Conservation (phyloP, 2,797 vertebrate species). For the Masticophis lateralis region DNA sequence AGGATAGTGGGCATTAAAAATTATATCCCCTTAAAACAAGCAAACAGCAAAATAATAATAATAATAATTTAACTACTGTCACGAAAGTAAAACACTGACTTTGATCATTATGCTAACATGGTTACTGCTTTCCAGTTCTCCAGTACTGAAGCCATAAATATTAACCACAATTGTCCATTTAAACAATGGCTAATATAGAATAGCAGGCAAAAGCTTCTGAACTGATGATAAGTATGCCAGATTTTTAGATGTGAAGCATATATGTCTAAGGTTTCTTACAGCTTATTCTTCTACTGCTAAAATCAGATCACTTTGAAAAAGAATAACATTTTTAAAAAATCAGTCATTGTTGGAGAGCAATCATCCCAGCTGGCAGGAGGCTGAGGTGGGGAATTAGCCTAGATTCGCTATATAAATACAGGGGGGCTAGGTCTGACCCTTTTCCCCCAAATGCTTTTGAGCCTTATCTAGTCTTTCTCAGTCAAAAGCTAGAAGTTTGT, state of each 20-base stretch:
- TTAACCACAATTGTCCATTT: not conserved
- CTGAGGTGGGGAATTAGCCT: not conserved
- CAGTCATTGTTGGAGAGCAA: not conserved
- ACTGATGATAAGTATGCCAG: not conserved
- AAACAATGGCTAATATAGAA: not conserved
- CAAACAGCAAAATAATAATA: not conserved
- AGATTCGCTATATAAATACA: not conserved
- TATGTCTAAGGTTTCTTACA: no score
- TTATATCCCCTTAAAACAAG: conserved; percentile 89
- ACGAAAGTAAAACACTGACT: not conserved
- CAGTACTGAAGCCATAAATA: not conserved
- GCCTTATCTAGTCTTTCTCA: not conserved
- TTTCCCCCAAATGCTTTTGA: not conserved
- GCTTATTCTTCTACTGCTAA: not conserved
- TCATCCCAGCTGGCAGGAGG: not conserved
- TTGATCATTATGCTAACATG: not conserved
- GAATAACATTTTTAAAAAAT: not conserved
- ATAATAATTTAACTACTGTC: not conserved
- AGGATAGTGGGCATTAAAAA: conserved; percentile 94
- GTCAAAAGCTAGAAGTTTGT: not conserved
- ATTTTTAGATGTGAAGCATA: not conserved
- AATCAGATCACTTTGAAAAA: not conserved
- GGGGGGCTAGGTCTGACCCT: not conserved
- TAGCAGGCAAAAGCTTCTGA: not conserved
- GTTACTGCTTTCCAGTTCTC: not conserved